Percentiles rank a stretch among this genome's conserved stretches.
These are phyloP conservation scores for Microhierax caerulescens DNA, from an alignment of 2,797 vertebrate genomes.

Conservation along the genomic window DNA sequence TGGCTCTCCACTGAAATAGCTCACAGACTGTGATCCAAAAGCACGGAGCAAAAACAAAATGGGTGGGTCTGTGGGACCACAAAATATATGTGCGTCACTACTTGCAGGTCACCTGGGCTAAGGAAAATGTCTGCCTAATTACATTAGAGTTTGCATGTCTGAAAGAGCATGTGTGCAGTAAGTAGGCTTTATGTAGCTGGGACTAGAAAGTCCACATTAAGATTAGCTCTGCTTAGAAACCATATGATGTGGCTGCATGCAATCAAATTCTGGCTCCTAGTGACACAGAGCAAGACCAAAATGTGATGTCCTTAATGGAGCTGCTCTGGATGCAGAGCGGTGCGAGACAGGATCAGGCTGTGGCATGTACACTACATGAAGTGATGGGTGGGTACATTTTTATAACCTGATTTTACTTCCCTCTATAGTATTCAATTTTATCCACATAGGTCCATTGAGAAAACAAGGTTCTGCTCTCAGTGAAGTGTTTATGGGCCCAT, in stretches of 20 bases:
- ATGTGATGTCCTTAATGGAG: not conserved
- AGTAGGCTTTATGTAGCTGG: not conserved
- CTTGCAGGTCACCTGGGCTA: not conserved
- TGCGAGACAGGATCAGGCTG: not conserved
- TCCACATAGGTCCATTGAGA: conserved; percentile 60
- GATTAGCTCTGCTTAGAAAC: not conserved
- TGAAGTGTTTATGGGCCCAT: conserved; percentile 62
- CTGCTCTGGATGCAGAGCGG: not conserved
- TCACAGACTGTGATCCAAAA: not conserved
- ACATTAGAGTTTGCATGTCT: not conserved
- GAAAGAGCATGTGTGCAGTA: not conserved
- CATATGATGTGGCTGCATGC: not conserved
- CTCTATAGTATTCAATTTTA: conserved; percentile 60
- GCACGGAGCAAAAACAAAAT: not conserved
- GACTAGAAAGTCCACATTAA: not conserved
- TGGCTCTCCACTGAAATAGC: not conserved
- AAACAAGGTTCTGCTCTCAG: conserved; percentile 65
- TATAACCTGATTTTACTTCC: conserved; percentile 58
- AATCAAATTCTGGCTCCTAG: not conserved
- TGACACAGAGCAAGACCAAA: not conserved
- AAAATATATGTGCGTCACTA: not conserved
- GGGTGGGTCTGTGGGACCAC: not conserved
- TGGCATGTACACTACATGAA: not conserved
- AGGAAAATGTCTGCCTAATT: not conserved
- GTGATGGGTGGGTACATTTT: conserved; percentile 55